Evolutionary conservation across 53 echinoderm and acorn worm species (phyloP).

Genomic region (Apostichopus leukothele): DNA sequence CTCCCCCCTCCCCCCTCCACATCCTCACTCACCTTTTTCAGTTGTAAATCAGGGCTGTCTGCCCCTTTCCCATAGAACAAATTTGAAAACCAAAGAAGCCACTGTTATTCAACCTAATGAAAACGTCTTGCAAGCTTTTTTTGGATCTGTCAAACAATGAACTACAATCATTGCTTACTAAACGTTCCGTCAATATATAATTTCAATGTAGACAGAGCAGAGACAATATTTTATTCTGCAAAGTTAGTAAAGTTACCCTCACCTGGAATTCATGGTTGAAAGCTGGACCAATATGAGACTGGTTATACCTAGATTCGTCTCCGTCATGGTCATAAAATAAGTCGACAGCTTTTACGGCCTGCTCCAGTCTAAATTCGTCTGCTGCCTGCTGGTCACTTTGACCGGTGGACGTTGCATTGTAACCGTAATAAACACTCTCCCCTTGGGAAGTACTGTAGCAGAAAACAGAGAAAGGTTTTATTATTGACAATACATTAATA

Average conservation of each 20-base stretch:
- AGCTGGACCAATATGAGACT: slow-evolving; percentile 25
- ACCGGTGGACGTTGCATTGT: slow-evolving; percentile 25
- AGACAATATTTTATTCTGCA: neutral
- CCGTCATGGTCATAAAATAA: neutral
- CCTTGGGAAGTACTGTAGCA: neutral
- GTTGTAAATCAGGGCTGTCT: too few species aligned
- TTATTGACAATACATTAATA: neutral
- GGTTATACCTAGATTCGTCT: neutral
- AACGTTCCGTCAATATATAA: too few species aligned
- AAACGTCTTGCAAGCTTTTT: too few species aligned
- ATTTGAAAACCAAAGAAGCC: too few species aligned
- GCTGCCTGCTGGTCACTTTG: neutral
- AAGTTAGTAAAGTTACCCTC: neutral
- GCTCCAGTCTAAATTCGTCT: neutral
- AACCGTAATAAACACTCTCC: slow-evolving; percentile 19
- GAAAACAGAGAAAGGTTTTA: neutral
- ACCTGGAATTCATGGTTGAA: slow-evolving; percentile 38
- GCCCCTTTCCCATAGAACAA: too few species aligned
- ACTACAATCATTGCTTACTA: too few species aligned
- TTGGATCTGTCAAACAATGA: too few species aligned
- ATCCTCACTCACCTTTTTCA: too few species aligned
- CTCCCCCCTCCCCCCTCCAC: too few species aligned
- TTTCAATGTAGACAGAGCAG: too few species aligned
- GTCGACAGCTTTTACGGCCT: neutral
- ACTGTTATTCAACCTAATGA: too few species aligned